phyloP scores from a whole-genome alignment of 2,113 vertebrate species.

The Lepidothrix coronata region DNA sequence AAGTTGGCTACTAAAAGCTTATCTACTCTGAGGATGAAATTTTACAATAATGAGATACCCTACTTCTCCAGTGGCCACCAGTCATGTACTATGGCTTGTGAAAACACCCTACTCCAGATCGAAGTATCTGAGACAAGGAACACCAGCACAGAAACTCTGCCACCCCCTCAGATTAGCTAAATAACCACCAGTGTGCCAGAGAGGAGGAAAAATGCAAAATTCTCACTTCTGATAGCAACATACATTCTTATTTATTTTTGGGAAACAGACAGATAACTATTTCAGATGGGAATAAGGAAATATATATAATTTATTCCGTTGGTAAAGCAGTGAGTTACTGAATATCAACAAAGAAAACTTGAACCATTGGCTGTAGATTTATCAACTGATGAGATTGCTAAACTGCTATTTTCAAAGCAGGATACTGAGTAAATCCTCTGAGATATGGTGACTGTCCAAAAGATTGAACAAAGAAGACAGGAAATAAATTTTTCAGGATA shows the following conservation, averaged over 20 bases:
- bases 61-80: background rate
- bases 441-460: background rate
- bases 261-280: background rate
- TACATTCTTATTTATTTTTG: background rate
- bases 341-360: background rate
- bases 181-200: background rate
- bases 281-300: background rate
- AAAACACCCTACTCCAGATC: background rate
- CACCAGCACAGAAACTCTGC: background rate
- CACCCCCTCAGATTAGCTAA: background rate
- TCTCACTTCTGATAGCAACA: background rate
- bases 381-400: background rate
- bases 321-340: background rate
- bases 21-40: background rate
- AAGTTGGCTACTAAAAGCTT: background rate
- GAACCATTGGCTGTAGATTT: background rate
- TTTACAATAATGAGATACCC: background rate
- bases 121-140: background rate
- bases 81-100: fast-evolving
- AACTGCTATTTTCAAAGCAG: background rate
- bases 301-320: background rate
- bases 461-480: slow-evolving; percentile 23
- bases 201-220: background rate
- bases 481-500: slow-evolving; percentile 22
- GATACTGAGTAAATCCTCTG: background rate